Percentiles rank a stretch among this genome's conserved stretches.
These are phyloP conservation scores for Ophiodon elongatus DNA, from an alignment of 2,113 vertebrate species.

Conservation along the genomic window DNA sequence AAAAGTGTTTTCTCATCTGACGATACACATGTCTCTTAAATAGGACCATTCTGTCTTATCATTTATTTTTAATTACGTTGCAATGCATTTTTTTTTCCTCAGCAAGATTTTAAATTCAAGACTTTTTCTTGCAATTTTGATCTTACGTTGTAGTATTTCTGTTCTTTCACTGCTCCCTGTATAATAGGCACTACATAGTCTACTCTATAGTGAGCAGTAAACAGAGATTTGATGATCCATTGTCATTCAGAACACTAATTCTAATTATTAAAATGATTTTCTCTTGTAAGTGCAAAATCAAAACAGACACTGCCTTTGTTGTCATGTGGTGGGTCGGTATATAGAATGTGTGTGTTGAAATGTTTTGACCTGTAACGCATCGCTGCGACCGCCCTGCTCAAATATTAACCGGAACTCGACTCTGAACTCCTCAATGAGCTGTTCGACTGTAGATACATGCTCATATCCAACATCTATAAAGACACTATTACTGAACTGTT, in stretches of 20 bases:
- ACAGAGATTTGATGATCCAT: not conserved
- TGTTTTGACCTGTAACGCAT: not conserved
- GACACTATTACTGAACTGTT: not conserved
- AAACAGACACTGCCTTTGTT: not conserved
- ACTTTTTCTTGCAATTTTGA: not conserved
- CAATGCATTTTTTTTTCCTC: not conserved
- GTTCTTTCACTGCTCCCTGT: not conserved
- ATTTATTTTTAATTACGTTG: not conserved
- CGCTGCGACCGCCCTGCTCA: not conserved
- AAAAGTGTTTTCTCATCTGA: not conserved
- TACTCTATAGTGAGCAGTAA: not conserved
- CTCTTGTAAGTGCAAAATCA: not conserved
- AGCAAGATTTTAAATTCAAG: not conserved
- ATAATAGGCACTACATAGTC: not conserved
- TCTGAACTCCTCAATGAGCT: constrained; percentile 5
- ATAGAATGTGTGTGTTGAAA: not conserved
- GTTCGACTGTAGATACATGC: not conserved
- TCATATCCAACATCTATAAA: not conserved
- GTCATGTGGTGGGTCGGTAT: not conserved
- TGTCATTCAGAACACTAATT: not conserved
- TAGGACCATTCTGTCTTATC: not conserved
- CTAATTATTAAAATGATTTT: not conserved
- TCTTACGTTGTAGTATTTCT: not conserved
- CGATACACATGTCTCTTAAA: not conserved
- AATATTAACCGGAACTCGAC: constrained; percentile 17